Base-by-base conservation (phyloP, 2,113 vertebrate genomes). In the Gadus macrocephalus region DNA sequence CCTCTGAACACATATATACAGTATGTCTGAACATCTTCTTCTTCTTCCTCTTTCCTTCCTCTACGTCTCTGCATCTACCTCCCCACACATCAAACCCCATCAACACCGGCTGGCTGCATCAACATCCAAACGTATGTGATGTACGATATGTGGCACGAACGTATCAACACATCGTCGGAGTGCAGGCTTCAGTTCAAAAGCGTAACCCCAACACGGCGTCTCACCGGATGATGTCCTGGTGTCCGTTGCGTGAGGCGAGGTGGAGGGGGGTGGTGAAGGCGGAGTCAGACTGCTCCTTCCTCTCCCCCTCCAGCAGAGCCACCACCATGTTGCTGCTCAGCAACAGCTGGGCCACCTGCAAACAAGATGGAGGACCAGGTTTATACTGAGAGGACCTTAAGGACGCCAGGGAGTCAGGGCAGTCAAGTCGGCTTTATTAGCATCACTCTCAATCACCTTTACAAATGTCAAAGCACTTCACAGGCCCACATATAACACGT, bases 291-390 rank as follows among this genome's bases (percentile, higher is more conserved):
- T 86, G 84, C 71, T 98, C 96, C 84, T 97, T 98, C 67, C 93
- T 93, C 53, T 97, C 94, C 0, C 96, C 96, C 65, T 98, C 96
- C 83, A 98, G 80, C 72, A 98, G 78, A 0, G 95, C 93, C 0
- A 94, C 95, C 0, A 95, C 95, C 79, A 98, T 92, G 83, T 98
- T 96, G 77, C 96, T 98, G 87, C 93, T 97, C 20, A 98, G 89
- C 64, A 98, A 82, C 83, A 98, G 88, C 88, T 98, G 96, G 42
- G 95, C 91, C 84, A 98, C 96, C 96, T 98, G 81, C 28, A 49
- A 7, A 49, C 42, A 49, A 49, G 42, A 14, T 12, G 53, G 1
- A 78, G 4, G 28, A 60, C 15, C 53, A 5, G 64, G 11, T 25
- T 12, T 16, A 3, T n/a, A 42, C 8, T 11, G n/a, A 5, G 31